Conservation (phyloP, 2,888 invertebrate genomes). For the Pharmacophagus antenor region DNA sequence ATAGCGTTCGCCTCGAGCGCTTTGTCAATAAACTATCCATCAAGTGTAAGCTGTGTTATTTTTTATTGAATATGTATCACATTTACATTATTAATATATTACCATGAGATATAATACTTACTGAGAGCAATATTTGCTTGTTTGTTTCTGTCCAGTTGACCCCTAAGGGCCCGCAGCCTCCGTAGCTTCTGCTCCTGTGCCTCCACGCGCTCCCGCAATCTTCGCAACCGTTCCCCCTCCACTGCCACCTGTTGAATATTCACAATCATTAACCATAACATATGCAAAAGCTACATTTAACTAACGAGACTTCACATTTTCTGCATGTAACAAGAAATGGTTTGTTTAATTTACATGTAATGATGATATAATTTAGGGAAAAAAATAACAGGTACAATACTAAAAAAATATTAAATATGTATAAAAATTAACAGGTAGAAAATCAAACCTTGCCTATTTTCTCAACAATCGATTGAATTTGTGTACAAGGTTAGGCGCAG, state of each 20-base stretch:
- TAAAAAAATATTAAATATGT: too few relatives aligned
- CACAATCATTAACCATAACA: neutral
- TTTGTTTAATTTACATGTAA: neutral
- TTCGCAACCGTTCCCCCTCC: slow-evolving; percentile 92
- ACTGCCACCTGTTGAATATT: slow-evolving; percentile 83
- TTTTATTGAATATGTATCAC: too few relatives aligned
- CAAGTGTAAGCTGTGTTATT: too few relatives aligned
- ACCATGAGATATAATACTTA: slow-evolving; percentile 81
- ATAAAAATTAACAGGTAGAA: too few relatives aligned
- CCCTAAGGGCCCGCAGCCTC: slow-evolving; percentile 93
- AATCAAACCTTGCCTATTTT: too few relatives aligned
- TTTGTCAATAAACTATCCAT: too few relatives aligned
- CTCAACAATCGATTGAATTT: too few relatives aligned
- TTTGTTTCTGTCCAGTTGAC: slow-evolving; percentile 96
- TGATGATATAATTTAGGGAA: neutral
- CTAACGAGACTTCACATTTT: neutral
- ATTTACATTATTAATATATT: too few relatives aligned
- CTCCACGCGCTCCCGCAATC: slow-evolving; percentile 94
- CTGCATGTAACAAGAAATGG: neutral
- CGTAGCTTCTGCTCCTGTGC: slow-evolving; percentile 96
- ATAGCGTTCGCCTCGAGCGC: too few relatives aligned
- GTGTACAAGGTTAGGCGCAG: too few relatives aligned
- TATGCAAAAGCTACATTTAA: neutral
- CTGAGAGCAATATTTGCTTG: slow-evolving; percentile 94
- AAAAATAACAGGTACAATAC: too few relatives aligned